Evolutionary conservation across 1,140 invertebrate genomes (phyloP).

Genomic region (Geopemphigus sp.): DNA sequence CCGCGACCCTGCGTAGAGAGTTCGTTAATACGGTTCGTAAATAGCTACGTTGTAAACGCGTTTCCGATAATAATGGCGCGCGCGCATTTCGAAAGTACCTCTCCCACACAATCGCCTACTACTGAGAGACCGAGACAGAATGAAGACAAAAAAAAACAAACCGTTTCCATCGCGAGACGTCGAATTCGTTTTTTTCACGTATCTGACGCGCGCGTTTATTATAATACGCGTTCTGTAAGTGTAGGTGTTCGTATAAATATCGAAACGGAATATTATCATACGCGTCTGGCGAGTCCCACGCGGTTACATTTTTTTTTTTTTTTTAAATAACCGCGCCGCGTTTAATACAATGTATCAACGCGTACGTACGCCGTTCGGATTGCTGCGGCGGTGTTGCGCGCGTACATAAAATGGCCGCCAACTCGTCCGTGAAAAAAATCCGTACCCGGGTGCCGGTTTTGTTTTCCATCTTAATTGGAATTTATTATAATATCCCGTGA

Average conservation of each 20-base stretch:
- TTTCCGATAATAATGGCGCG: neutral
- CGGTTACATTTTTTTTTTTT: too few relatives aligned
- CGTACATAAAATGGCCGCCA: too few relatives aligned
- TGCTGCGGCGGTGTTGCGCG: too few relatives aligned
- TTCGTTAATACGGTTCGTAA: too few relatives aligned
- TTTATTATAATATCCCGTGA: too few relatives aligned
- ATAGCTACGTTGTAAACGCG: neutral
- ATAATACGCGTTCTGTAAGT: neutral
- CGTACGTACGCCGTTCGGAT: too few relatives aligned
- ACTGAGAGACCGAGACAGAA: too few relatives aligned
- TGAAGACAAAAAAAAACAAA: neutral
- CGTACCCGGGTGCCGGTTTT: too few relatives aligned
- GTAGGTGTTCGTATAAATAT: conserved; percentile 23
- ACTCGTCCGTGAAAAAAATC: too few relatives aligned
- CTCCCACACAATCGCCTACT: conserved; percentile 4
- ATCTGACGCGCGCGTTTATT: neutral
- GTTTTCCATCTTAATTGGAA: too few relatives aligned
- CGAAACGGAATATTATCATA: conserved; percentile 1
- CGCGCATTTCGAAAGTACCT: neutral
- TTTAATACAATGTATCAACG: neutral
- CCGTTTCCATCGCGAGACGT: neutral
- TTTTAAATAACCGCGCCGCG: neutral
- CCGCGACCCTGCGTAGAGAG: too few relatives aligned
- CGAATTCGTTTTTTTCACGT: neutral
- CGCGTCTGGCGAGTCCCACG: neutral